Percentiles rank a stretch among this genome's conserved stretches.
phyloP scores from a whole-genome alignment of 2,888 invertebrate genomes.

The Leptinotarsa tumamoca region DNA sequence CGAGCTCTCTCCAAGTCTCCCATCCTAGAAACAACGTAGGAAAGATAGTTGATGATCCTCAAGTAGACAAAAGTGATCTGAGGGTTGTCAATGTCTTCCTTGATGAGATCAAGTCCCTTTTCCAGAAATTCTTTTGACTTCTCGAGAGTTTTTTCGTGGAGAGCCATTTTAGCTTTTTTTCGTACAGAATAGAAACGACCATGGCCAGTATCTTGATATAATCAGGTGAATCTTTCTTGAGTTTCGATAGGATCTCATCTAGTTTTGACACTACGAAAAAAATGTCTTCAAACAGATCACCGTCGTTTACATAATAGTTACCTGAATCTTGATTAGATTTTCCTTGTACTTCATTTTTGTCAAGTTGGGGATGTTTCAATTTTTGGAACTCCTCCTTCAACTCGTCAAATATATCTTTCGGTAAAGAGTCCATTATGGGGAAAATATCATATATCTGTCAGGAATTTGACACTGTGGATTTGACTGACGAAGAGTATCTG shows the following conservation, averaged over 20 bases:
- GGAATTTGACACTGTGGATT: slow-evolving; percentile 35
- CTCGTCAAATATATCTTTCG: slow-evolving; percentile 30
- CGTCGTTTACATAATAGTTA: slow-evolving; percentile 37
- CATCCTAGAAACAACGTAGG: slow-evolving; percentile 70
- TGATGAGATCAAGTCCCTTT: slow-evolving; percentile 55
- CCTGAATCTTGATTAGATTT: slow-evolving; percentile 37
- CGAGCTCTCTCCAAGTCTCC: slow-evolving; percentile 68
- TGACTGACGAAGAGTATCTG: slow-evolving; percentile 6
- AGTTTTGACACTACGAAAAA: slow-evolving; percentile 49
- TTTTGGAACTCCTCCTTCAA: slow-evolving; percentile 37
- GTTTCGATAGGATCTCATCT: slow-evolving; percentile 45
- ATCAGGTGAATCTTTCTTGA: slow-evolving; percentile 43
- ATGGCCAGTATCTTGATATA: slow-evolving; percentile 58
- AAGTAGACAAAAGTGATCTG: slow-evolving; percentile 68
- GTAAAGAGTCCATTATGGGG: slow-evolving; percentile 31
- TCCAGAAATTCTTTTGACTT: slow-evolving; percentile 57
- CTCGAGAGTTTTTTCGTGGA: slow-evolving; percentile 52
- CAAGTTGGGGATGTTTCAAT: slow-evolving; percentile 24
- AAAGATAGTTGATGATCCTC: slow-evolving; percentile 71
- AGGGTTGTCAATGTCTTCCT: slow-evolving; percentile 52
- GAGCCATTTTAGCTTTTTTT: slow-evolving; percentile 62
- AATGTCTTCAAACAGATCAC: slow-evolving; percentile 46
- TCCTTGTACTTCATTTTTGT: slow-evolving; percentile 19
- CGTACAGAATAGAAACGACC: slow-evolving; percentile 62
- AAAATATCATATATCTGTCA: slow-evolving; percentile 24